A percentile compares a stretch with the other conserved stretches of the same genome.
These are phyloP conservation scores for Galerucella pusilla DNA, from an alignment of 2,888 invertebrate genomes.

Conservation along the genomic window DNA sequence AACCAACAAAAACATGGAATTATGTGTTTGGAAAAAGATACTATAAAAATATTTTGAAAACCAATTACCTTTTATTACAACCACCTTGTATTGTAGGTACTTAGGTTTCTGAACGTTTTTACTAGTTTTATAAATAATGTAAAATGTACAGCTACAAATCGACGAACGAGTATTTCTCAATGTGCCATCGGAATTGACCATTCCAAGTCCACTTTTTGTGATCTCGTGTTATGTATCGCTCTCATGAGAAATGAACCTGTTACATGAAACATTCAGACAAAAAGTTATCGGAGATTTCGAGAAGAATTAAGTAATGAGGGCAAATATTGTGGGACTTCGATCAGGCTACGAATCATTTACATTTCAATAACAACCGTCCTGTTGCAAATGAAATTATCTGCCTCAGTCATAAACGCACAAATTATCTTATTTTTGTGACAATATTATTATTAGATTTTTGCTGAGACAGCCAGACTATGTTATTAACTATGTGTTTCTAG, in stretches of 20 bases:
- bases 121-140: constrained; percentile 48
- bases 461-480: too few relatives aligned
- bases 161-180: constrained; percentile 46
- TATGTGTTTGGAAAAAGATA: background rate
- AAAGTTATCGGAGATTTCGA: constrained; percentile 33
- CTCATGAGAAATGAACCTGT: constrained; percentile 46
- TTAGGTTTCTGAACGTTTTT: constrained; percentile 49
- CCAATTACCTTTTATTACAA: background rate
- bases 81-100: constrained; percentile 37
- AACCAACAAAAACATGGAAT: too few relatives aligned
- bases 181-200: constrained; percentile 42
- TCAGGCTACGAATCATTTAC: constrained; percentile 3
- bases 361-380: constrained; percentile 4
- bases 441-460: too few relatives aligned
- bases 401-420: background rate
- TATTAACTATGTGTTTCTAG: too few relatives aligned
- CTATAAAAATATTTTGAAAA: background rate
- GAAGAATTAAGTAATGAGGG: constrained; percentile 34
- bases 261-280: constrained; percentile 33
- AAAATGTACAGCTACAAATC: constrained; percentile 45
- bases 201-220: constrained; percentile 45
- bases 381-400: background rate
- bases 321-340: constrained; percentile 19
- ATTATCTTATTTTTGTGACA: too few relatives aligned
- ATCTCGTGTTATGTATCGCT: constrained; percentile 39